These are phyloP conservation scores for Lepeophtheirus salmonis DNA, from an alignment of 1,140 invertebrate species.

Conservation along the genomic window DNA sequence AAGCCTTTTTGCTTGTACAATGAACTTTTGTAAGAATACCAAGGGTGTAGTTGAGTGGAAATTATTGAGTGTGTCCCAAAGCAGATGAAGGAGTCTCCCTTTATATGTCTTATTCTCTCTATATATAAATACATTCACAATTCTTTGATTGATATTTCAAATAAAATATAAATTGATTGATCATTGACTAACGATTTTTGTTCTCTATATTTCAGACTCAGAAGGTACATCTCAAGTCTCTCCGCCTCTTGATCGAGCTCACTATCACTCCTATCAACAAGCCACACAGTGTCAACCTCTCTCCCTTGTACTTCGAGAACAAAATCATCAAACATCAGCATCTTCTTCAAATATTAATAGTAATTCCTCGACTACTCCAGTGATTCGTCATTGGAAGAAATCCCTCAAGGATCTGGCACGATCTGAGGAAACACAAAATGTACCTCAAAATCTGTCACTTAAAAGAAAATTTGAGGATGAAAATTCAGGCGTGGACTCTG, in stretches of 20 bases:
- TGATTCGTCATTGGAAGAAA: slow-evolving; percentile 14
- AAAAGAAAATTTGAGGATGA: neutral
- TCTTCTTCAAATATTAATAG: neutral
- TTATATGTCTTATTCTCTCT: neutral
- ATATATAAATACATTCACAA: neutral
- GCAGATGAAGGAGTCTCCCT: neutral
- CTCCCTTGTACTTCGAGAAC: slow-evolving; percentile 5
- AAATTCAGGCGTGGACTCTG: neutral
- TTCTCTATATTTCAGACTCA: slow-evolving; percentile 6
- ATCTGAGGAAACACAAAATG: neutral
- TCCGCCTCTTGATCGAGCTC: neutral
- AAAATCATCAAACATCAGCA: neutral
- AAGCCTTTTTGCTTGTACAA: no score
- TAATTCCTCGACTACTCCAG: neutral
- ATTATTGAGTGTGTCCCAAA: neutral
- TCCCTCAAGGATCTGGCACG: slow-evolving; percentile 7
- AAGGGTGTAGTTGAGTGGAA: neutral
- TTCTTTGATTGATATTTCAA: no score
- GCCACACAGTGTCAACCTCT: slow-evolving; percentile 4
- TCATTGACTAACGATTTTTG: neutral
- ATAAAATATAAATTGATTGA: neutral
- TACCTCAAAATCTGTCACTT: neutral
- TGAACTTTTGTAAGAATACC: no score
- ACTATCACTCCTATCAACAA: neutral
- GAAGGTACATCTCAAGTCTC: slow-evolving; percentile 10